phyloP scores from a whole-genome alignment of 2,888 invertebrate species.

The Ophion ellenae region DNA sequence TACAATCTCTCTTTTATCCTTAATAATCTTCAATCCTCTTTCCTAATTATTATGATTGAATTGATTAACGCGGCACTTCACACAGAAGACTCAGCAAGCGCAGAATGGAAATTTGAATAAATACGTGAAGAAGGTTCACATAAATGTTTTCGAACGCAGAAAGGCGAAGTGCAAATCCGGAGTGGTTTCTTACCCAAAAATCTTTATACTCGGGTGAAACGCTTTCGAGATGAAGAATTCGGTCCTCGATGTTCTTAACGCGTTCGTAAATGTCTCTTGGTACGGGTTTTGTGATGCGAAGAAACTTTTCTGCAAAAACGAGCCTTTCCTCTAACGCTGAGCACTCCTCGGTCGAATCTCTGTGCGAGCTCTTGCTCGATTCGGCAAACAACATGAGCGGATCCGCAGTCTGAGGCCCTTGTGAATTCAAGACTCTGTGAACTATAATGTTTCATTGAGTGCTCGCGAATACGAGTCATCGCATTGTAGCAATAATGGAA shows the following conservation, averaged over 20 bases:
- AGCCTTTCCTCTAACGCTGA: slow-evolving; percentile 89
- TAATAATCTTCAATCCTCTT: not conserved
- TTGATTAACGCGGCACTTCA: not conserved
- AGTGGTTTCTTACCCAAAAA: slow-evolving; percentile 86
- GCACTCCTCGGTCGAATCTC: slow-evolving; percentile 64
- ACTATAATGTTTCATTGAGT: slow-evolving; percentile 84
- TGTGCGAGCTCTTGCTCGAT: slow-evolving; percentile 47
- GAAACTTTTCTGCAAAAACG: slow-evolving; percentile 87
- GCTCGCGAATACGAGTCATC: no score
- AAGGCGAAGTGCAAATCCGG: not conserved
- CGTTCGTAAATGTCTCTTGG: slow-evolving; percentile 88
- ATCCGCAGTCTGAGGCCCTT: slow-evolving; percentile 87
- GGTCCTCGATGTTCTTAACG: slow-evolving; percentile 90
- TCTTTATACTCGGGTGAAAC: slow-evolving; percentile 92
- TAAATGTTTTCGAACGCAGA: not conserved
- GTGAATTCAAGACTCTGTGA: slow-evolving; percentile 88
- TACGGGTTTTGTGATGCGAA: slow-evolving; percentile 85
- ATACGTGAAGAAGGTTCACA: no score
- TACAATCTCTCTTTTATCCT: no score
- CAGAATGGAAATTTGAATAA: no score
- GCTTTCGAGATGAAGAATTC: slow-evolving; percentile 89
- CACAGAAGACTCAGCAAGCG: no score
- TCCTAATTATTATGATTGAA: not conserved
- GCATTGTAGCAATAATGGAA: no score
- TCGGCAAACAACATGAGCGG: slow-evolving; percentile 64